Conservation (phyloP, 2,797 vertebrate species). For the Caiman crocodilus region DNA sequence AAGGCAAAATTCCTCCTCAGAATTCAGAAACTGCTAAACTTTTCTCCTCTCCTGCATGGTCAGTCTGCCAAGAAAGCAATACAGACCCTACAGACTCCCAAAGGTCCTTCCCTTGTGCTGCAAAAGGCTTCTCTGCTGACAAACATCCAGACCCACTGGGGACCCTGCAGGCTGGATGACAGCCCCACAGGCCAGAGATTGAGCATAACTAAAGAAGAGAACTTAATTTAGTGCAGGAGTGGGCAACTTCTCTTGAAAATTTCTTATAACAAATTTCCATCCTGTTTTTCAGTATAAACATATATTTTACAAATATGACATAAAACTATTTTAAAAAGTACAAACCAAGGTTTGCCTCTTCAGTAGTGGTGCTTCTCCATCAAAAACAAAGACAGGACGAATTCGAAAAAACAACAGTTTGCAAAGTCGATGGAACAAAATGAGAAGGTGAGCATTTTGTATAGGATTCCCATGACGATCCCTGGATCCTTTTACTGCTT, state of each 20-base stretch:
- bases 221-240: neutral
- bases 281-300: neutral
- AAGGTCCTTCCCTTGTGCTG: neutral
- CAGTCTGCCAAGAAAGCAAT: neutral
- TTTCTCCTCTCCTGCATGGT: neutral
- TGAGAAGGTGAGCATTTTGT: constrained; percentile 95
- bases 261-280: neutral
- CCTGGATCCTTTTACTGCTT: constrained; percentile 94
- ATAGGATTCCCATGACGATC: constrained; percentile 89
- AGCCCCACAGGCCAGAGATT: too few relatives aligned
- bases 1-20: neutral
- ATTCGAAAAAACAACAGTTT: constrained; percentile 97
- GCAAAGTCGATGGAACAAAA: constrained; percentile 94
- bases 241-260: neutral
- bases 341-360: constrained; percentile 96
- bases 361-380: constrained; percentile 93
- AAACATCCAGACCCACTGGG: neutral
- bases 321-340: constrained; percentile 1
- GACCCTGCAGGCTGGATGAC: too few relatives aligned
- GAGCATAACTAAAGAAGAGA: too few relatives aligned
- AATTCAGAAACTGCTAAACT: neutral
- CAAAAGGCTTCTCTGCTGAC: neutral
- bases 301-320: neutral
- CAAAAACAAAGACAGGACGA: constrained; percentile 95
- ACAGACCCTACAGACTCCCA: neutral